These are phyloP conservation scores for Heliconius hermathena DNA, from an alignment of 1,140 invertebrate genomes.

Conservation along the genomic window DNA sequence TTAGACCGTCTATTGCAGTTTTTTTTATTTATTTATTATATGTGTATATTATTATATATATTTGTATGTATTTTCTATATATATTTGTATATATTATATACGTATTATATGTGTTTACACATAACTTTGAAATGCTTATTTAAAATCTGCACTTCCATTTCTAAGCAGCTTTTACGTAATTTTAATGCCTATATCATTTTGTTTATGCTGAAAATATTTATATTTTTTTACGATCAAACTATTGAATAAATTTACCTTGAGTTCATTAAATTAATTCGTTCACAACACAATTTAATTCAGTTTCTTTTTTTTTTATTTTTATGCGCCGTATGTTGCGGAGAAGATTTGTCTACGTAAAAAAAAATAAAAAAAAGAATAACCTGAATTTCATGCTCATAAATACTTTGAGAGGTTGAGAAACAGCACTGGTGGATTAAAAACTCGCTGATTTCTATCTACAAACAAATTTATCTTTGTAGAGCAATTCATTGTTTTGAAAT, in stretches of 20 bases:
- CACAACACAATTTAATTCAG: too few relatives aligned
- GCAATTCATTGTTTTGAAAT: neutral
- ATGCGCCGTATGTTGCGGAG: too few relatives aligned
- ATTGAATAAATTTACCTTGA: too few relatives aligned
- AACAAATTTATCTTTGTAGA: neutral
- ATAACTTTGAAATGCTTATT: neutral
- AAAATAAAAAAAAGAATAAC: too few relatives aligned
- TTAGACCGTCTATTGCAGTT: conserved; percentile 27
- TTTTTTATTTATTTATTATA: neutral
- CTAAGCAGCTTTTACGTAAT: neutral
- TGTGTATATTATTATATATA: neutral
- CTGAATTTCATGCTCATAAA: too few relatives aligned
- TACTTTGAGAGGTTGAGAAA: too few relatives aligned
- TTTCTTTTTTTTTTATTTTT: too few relatives aligned
- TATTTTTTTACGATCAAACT: neutral
- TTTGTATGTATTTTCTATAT: neutral
- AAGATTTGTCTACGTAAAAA: too few relatives aligned
- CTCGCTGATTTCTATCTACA: neutral
- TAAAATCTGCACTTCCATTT: neutral
- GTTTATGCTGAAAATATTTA: neutral
- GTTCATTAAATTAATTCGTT: too few relatives aligned
- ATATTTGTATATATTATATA: neutral
- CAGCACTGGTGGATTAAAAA: neutral
- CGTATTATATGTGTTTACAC: neutral
- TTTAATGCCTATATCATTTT: too few relatives aligned